A percentile compares a stretch with the other conserved stretches of the same genome.
phyloP scores from a whole-genome alignment of 2,113 vertebrate species.

The Geococcyx californianus region DNA sequence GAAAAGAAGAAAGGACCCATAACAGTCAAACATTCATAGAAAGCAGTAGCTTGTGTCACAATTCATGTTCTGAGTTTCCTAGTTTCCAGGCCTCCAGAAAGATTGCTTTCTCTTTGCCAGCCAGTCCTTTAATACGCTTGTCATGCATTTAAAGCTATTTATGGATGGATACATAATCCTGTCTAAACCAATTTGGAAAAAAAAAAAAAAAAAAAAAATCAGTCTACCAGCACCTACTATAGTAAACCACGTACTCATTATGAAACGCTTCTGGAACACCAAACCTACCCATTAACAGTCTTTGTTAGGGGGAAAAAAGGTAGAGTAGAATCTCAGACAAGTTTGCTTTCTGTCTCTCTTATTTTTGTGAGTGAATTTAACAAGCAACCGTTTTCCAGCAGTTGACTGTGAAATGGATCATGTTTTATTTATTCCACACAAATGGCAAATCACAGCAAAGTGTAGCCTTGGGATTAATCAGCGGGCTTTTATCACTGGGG shows the following conservation, averaged over 20 bases:
- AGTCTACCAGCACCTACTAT: neutral
- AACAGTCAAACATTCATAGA: neutral
- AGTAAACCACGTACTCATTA: neutral
- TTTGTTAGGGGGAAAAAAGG: neutral
- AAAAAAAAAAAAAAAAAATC: neutral
- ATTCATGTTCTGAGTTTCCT: neutral
- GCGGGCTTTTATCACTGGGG: conserved; percentile 2
- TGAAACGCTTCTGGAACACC: neutral
- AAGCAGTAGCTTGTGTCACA: neutral
- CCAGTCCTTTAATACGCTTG: neutral
- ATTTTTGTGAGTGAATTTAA: neutral
- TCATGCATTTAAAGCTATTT: conserved; percentile 34
- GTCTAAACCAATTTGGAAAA: neutral
- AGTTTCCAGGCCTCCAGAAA: neutral
- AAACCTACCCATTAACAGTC: neutral
- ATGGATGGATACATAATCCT: conserved; percentile 15
- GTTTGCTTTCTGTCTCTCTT: neutral
- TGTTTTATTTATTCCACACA: conserved; percentile 46
- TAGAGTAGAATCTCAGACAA: neutral
- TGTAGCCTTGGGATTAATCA: conserved; percentile 19
- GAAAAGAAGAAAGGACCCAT: neutral
- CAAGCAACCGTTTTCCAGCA: neutral
- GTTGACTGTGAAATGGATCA: neutral
- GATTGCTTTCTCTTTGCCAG: conserved; percentile 19
- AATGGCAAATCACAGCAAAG: neutral